A percentile compares a stretch with the other conserved stretches of the same genome.
Conservation (phyloP, 2,113 vertebrate genomes). For the Lophochroa leadbeateri region DNA sequence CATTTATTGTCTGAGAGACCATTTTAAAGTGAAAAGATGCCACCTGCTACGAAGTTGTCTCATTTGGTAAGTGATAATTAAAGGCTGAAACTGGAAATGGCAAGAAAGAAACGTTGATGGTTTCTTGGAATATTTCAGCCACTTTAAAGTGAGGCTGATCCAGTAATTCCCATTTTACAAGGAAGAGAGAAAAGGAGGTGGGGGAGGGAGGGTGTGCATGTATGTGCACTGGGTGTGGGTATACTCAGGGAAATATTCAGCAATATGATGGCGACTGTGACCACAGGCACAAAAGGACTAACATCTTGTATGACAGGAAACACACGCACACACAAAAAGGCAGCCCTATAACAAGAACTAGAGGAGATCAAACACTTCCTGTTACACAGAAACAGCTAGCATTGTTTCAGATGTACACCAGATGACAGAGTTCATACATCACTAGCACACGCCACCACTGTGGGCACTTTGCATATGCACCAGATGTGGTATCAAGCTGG, state of each 20-base stretch:
- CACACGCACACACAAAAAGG: background rate
- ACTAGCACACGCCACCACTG: rapidly evolving
- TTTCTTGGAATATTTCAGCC: background rate
- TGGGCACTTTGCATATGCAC: background rate
- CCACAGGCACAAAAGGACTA: background rate
- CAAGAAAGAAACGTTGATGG: background rate
- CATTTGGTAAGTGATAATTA: background rate
- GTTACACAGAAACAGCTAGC: background rate
- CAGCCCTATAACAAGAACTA: background rate
- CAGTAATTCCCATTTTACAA: background rate
- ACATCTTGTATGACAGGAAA: background rate
- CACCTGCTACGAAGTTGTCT: background rate
- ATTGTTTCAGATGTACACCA: background rate
- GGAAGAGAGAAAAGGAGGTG: background rate
- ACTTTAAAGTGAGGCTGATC: background rate
- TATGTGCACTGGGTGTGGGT: background rate
- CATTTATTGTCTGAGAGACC: background rate
- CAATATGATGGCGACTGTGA: background rate
- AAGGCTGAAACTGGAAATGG: background rate
- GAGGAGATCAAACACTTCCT: background rate
- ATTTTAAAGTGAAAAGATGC: conserved; percentile 3
- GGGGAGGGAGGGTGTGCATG: rapidly evolving
- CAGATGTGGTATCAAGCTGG: background rate
- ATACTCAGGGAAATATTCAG: background rate
- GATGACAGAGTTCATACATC: background rate